Conservation (phyloP, 2,113 vertebrate genomes). For the Saguinus midas region DNA sequence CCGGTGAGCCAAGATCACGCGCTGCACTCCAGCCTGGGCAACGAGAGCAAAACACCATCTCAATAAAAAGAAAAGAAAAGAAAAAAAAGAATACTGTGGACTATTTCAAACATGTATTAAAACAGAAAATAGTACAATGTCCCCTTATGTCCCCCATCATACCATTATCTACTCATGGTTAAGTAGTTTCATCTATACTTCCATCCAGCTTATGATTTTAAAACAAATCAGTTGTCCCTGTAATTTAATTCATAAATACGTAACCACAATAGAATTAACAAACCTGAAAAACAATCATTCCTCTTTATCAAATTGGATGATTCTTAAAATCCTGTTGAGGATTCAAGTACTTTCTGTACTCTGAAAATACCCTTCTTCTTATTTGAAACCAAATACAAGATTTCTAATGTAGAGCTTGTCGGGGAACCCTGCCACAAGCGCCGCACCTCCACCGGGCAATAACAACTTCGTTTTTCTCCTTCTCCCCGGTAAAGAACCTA, state of each 20-base stretch:
- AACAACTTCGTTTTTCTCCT: not conserved
- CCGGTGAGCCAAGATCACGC: too few species aligned
- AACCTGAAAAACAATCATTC: not conserved
- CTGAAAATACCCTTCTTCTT: not conserved
- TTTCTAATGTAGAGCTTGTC: not conserved
- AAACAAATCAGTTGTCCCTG: not conserved
- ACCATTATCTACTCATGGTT: not conserved
- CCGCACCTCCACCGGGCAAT: rapidly evolving
- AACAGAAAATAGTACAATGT: not conserved
- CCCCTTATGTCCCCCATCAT: not conserved
- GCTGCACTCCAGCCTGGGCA: too few species aligned
- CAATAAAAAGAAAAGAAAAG: too few species aligned
- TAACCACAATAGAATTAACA: not conserved
- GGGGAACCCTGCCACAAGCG: rapidly evolving
- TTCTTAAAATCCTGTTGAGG: not conserved
- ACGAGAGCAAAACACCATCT: too few species aligned
- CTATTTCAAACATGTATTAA: not conserved
- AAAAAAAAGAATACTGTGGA: not conserved
- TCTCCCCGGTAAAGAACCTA: rapidly evolving
- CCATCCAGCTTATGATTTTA: not conserved
- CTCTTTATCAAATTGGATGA: not conserved
- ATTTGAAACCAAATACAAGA: not conserved
- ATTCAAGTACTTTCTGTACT: not conserved
- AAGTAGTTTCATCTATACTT: not conserved
- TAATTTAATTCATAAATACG: not conserved